These are phyloP conservation scores for Pangasianodon hypophthalmus DNA, from an alignment of 2,113 vertebrate genomes.

Conservation along the genomic window DNA sequence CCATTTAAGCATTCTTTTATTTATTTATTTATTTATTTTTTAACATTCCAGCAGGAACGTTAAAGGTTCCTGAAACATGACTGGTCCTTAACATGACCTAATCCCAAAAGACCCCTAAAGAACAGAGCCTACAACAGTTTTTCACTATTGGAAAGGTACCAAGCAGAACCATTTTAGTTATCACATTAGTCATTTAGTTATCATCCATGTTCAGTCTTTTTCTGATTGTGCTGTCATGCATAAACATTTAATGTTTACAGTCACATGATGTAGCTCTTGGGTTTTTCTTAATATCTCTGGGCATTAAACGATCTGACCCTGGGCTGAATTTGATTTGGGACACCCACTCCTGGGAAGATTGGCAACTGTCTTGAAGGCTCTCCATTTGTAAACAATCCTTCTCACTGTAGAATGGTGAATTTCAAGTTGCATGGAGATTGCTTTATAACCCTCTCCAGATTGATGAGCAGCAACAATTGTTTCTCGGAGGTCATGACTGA, in stretches of 20 bases:
- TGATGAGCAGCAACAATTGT: background rate
- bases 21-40: no score
- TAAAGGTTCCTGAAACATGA: no score
- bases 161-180: background rate
- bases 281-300: no score
- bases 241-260: background rate
- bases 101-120: background rate
- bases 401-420: no score
- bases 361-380: background rate
- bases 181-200: no score
- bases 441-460: background rate
- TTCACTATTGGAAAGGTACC: background rate
- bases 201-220: background rate
- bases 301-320: background rate
- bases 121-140: background rate
- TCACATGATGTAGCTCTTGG: background rate
- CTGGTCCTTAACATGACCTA: background rate
- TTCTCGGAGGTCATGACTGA: background rate
- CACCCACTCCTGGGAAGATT: background rate
- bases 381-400: background rate
- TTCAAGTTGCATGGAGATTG: background rate
- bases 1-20: background rate
- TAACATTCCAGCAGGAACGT: no score
- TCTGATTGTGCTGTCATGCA: background rate
- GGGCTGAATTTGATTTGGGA: background rate